Evolutionary conservation across 2,888 invertebrate species (phyloP).

Genomic region (Sepioteuthis lessoniana): DNA sequence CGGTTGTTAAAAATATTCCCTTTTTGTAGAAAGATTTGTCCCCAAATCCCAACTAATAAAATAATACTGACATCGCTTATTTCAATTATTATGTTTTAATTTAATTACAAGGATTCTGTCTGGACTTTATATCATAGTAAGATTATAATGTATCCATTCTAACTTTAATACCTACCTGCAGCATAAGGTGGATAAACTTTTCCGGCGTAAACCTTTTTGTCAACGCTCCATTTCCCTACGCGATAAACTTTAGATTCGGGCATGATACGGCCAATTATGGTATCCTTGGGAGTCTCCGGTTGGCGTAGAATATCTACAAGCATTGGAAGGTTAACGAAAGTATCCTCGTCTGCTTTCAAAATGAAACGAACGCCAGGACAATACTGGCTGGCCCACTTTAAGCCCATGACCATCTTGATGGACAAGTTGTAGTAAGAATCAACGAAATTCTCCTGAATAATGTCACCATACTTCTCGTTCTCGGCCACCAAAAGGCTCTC

Average conservation of each 20-base stretch:
- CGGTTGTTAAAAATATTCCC: no score
- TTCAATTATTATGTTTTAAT: no score
- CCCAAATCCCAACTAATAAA: no score
- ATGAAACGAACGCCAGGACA: conserved; percentile 46
- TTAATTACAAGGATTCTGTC: no score
- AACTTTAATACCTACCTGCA: conserved; percentile 38
- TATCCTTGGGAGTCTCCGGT: conserved; percentile 23
- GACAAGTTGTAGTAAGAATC: conserved; percentile 49
- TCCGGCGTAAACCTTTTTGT: conserved; percentile 55
- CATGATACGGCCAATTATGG: conserved; percentile 56
- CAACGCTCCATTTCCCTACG: conserved; percentile 60
- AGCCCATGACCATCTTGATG: conserved; percentile 49
- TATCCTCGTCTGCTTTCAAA: conserved; percentile 51
- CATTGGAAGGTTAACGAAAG: conserved; percentile 49
- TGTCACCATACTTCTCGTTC: conserved; percentile 52
- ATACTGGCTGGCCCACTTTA: conserved; percentile 43
- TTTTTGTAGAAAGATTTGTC: no score
- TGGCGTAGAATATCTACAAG: conserved; percentile 47
- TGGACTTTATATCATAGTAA: no score
- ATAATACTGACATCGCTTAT: no score
- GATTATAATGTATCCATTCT: no score
- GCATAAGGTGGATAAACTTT: conserved; percentile 59
- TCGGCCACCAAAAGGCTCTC: conserved; percentile 49
- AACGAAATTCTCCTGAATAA: conserved; percentile 50
- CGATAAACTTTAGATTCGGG: conserved; percentile 54